Evolutionary conservation across 2,888 invertebrate species (phyloP), one percentile per base, ranked within the genome.

Genomic region (Ophraella communa): DNA sequence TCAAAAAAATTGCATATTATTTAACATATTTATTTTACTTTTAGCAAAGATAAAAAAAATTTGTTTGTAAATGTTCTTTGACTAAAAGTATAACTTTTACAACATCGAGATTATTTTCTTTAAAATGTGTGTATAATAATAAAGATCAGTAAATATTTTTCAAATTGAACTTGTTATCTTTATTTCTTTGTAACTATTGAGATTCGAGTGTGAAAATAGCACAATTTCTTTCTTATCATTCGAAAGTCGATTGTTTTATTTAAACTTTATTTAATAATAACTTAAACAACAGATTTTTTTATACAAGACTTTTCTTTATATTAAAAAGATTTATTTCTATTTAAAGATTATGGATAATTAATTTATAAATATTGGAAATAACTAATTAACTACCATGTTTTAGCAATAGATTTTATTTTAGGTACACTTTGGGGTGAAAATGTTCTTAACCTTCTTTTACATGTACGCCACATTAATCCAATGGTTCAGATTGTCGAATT

Each of bases 391-490:
- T n/a, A n/a, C n/a, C n/a, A n/a, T n/a, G n/a, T n/a, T n/a, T n/a
- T n/a, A n/a, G n/a, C n/a, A n/a, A n/a, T n/a, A n/a, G n/a, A n/a
- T n/a, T n/a, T n/a, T n/a, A n/a, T n/a, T n/a, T n/a, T n/a, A n/a
- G n/a, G n/a, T n/a, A n/a, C n/a, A n/a, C n/a, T n/a, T n/a, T n/a
- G n/a, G 23, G 10, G 8, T 21, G 21, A 53, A 52, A 30, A 91
- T 91, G 91, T 82, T 94, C 80, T 86, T 94, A 75, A 93, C 94
- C 39, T 83, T 94, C 57, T 92, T 91, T 82, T 94, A 94, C 81
- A 89, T 92, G 84, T 90, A 92, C 77, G 91, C 93, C 77, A 94
- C 94, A 68, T 89, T 91, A 81, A 83, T 93, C 73, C 93, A 93
- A 82, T 89, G 92, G 78, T 91, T 92, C 90, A 86, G 91, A 60